Evolutionary conservation across 2,888 invertebrate species (phyloP), one percentile per base, ranked within the genome.

Genomic region (Acronicta alni): DNA sequence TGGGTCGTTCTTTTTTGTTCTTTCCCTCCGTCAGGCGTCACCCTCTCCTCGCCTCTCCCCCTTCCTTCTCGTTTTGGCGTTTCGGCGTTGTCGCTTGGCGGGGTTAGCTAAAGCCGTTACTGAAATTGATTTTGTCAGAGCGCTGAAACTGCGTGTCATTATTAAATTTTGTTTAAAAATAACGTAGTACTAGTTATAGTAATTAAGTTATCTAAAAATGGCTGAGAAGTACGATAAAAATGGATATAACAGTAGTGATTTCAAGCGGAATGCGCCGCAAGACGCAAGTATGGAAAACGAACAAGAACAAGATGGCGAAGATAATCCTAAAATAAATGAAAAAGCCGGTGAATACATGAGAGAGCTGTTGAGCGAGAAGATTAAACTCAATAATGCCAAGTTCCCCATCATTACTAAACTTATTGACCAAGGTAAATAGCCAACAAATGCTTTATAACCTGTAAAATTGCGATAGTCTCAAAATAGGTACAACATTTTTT

Each of bases 291-390:
- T 72, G 18, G 81, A 77, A 35, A 80, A 80, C 14, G 79, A 83
- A n/a, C 86, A 88, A 53, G 88, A 81, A 55, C 91, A 95, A 94
- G 93, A 94, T 91, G 93, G 95, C 85, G 95, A 95, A 55, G 95
- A 95, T 17, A 91, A 91, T 75, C 89, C 94, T 47, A 95, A 95
- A 81, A 89, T 96, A 60, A 95, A 95, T 72, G 96, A 96, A 85
- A 97, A 97, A 91, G 96, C 97, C 85, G 96, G 95, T 55, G 97
- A 97, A 90, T 97, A 97, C 83, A 96, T 97, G 83, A 94, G 96
- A 18, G 97, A 97, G 83, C 93, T 97, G 58, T 84, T 97, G 62
- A 95, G 95, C 47, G 97, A 97, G 82, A 97, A 97, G 86, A 95
- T 96, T 59, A 95, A 95, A 72, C 91, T 97, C 71, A 96, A 95